Base-by-base conservation (phyloP, 2,888 invertebrate species). In the Plusia festucae region DNA sequence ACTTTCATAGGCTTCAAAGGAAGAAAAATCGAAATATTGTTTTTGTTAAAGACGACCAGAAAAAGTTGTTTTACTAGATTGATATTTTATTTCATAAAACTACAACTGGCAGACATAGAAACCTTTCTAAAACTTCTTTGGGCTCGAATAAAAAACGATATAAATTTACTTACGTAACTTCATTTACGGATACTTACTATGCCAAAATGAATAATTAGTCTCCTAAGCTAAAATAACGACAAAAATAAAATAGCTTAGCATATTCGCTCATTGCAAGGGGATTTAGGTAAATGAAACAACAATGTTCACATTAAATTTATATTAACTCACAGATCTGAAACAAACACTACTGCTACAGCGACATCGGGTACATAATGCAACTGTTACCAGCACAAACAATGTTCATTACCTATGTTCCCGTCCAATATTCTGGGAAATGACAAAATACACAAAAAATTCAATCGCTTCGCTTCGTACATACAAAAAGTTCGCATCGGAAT, bases 281-380 rank as follows among this genome's bases (percentile, higher is more conserved):
- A 34, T 22, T 22, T 27, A 66, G 69, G 69, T 61, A 93, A 94
- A 94, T 94, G 70, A 95, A 94, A 95, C 94, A 91, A 94, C 91
- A 89, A 89, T 91, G 60, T 85, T 91, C 90, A 94, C 95, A 94
- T 92, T 93, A 94, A 93, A 90, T 92, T 93, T 95, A 95, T 95
- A 93, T 93, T 87, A 90, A 93, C 90, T 89, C 88, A 93, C 91
- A 94, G 94, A 94, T 91, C 93, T 91, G 92, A 89, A 88, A 90
- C 86, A 82, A 85, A 81, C 81, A 87, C 89, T 88, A 89, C 84
- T 82, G 90, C 87, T 87, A 89, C 87, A 85, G 87, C 86, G 81
- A 81, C 68, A 57, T 65, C 69, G 61, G 74, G 73, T 70, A 74
- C 77, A 79, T 52, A 57, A 59, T 73, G 70, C 49, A 70, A 61